These are phyloP conservation scores for Parascotia fuliginaria DNA, from an alignment of 2,888 invertebrate genomes.

Conservation along the genomic window DNA sequence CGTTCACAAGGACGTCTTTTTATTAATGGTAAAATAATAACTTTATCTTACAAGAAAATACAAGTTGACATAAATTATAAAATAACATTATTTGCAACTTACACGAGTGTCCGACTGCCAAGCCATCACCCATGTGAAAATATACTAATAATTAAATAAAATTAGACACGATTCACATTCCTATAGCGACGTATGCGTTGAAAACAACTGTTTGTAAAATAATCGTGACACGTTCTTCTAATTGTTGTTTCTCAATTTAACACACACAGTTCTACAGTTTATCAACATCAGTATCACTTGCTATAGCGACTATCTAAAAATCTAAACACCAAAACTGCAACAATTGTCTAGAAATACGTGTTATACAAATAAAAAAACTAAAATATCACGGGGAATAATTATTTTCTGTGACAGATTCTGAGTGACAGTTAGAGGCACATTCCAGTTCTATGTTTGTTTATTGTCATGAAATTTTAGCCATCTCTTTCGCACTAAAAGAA, in stretches of 20 bases:
- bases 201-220: conserved; percentile 75
- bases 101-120: conserved; percentile 85
- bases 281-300: conserved; percentile 65
- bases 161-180: conserved; percentile 77
- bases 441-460: conserved; percentile 16
- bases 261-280: conserved; percentile 56
- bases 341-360: conserved; percentile 66
- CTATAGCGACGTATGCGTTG: conserved; percentile 71
- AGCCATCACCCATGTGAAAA: conserved; percentile 85
- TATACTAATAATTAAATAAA: conserved; percentile 75
- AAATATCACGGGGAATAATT: conserved; percentile 73
- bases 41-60: conserved; percentile 16
- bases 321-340: conserved; percentile 69
- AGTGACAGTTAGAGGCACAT: conserved; percentile 33
- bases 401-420: conserved; percentile 56
- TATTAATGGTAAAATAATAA: conserved; percentile 31
- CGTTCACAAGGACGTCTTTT: conserved; percentile 70
- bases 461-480: conserved; percentile 11
- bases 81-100: conserved; percentile 52
- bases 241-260: conserved; percentile 60
- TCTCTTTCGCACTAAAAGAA: conserved; percentile 13
- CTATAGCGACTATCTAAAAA: conserved; percentile 58
- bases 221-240: conserved; percentile 79
- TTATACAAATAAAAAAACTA: conserved; percentile 83
- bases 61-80: conserved; percentile 23